phyloP scores from a whole-genome alignment of 2,888 invertebrate genomes.

The Agrotis clavis region DNA sequence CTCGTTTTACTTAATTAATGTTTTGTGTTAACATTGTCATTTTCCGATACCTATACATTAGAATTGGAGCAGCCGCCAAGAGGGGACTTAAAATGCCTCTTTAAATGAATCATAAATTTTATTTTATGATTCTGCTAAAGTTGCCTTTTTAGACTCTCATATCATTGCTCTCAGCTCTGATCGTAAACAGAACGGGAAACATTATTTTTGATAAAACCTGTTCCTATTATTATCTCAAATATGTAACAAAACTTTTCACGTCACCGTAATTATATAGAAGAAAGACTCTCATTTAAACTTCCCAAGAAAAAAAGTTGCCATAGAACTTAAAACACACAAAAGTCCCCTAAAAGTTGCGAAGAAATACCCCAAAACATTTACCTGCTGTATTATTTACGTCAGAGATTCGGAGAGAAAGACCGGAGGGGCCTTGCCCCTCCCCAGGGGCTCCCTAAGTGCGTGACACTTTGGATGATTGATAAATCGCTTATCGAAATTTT shows the following conservation, averaged over 20 bases:
- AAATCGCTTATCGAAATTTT: slow-evolving; percentile 71
- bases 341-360: slow-evolving; percentile 21
- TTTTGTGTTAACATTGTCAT: not conserved
- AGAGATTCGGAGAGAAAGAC: slow-evolving; percentile 43
- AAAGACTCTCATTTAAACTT: not conserved
- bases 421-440: slow-evolving; percentile 18
- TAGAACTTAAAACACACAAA: slow-evolving; percentile 28
- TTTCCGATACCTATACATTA: not conserved
- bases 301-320: not conserved
- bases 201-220: too few species aligned
- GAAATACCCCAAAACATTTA: slow-evolving; percentile 39
- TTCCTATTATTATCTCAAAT: not conserved
- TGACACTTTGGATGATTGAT: slow-evolving; percentile 76
- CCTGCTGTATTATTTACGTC: slow-evolving; percentile 64
- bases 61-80: too few species aligned
- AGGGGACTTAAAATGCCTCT: too few species aligned
- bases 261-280: not conserved
- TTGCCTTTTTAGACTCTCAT: too few species aligned
- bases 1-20: slow-evolving; percentile 29
- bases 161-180: too few species aligned
- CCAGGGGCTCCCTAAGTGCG: slow-evolving; percentile 58
- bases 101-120: too few species aligned
- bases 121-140: too few species aligned
- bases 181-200: too few species aligned
- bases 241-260: not conserved